Percentiles rank a stretch among this genome's conserved stretches.
phyloP scores from a whole-genome alignment of 2,888 invertebrate genomes.

The Taphrorychus bicolor region DNA sequence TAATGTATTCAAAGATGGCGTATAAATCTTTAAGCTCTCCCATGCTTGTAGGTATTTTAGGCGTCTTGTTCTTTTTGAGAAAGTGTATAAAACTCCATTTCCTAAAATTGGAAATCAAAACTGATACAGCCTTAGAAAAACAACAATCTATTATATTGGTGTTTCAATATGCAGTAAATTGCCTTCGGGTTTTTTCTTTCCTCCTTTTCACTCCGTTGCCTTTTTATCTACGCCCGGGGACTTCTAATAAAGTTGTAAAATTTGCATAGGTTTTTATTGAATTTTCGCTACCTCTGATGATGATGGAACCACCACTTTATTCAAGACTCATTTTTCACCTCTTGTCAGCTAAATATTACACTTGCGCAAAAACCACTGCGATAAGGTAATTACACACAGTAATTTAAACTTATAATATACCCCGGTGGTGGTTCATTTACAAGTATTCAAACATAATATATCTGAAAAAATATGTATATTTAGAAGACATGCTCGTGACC shows the following conservation, averaged over 20 bases:
- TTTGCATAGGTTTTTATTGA: slow-evolving; percentile 4
- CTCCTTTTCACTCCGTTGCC: slow-evolving; percentile 12
- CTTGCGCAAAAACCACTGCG: too few relatives aligned
- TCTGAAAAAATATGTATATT: too few relatives aligned
- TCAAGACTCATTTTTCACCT: too few relatives aligned
- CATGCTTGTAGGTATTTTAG: slow-evolving; percentile 28
- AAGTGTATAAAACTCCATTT: slow-evolving; percentile 15
- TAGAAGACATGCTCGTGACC: too few relatives aligned
- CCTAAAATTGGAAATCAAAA: slow-evolving; percentile 24
- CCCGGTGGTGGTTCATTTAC: too few relatives aligned
- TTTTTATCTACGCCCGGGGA: slow-evolving; percentile 6
- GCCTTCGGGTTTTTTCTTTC: slow-evolving; percentile 11
- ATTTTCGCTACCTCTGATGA: not conserved
- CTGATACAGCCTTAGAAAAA: slow-evolving; percentile 17
- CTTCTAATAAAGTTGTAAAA: slow-evolving; percentile 8
- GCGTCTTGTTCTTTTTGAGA: slow-evolving; percentile 24
- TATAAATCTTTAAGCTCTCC: slow-evolving; percentile 27
- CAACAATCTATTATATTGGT: slow-evolving; percentile 17
- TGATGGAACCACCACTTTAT: not conserved
- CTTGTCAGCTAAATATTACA: too few relatives aligned
- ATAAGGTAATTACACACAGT: too few relatives aligned
- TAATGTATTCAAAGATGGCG: slow-evolving; percentile 29
- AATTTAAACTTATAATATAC: too few relatives aligned
- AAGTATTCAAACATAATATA: too few relatives aligned
- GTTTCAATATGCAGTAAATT: slow-evolving; percentile 18